Percentiles rank a stretch among this genome's conserved stretches.
phyloP scores from a whole-genome alignment of 2,797 vertebrate genomes.

The Coracias cyanogaster region DNA sequence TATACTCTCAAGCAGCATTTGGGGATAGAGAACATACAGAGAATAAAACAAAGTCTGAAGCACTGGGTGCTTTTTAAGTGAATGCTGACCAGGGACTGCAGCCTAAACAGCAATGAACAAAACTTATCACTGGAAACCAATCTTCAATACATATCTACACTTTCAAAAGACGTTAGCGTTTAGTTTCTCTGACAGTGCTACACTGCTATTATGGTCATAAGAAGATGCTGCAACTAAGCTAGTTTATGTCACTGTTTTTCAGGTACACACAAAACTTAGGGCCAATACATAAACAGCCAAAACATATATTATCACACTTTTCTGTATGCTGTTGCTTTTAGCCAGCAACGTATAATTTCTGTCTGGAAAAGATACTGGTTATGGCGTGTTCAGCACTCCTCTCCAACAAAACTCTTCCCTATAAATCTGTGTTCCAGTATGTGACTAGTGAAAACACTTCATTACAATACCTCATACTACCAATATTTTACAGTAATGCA shows the following conservation, averaged over 20 bases:
- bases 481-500: conserved; percentile 7
- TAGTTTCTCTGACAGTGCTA: not conserved
- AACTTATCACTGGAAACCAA: not conserved
- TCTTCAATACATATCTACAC: not conserved
- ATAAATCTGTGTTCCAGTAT: not conserved
- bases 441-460: conserved; percentile 22
- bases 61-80: not conserved
- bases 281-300: not conserved
- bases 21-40: not conserved
- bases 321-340: conserved; percentile 26
- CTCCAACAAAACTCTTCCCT: conserved; percentile 25
- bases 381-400: not conserved
- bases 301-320: not conserved
- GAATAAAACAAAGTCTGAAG: not conserved
- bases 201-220: not conserved
- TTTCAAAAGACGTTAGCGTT: not conserved
- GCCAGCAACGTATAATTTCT: conserved; percentile 28
- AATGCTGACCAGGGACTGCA: not conserved
- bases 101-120: not conserved
- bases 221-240: not conserved
- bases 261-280: not conserved
- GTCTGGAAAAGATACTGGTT: conserved; percentile 24
- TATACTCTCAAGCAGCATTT: not conserved
- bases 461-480: not conserved
- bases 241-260: not conserved